Percentiles rank a stretch among this genome's conserved stretches.
phyloP scores from a whole-genome alignment of 2,113 vertebrate genomes.

The Oceanodroma tethys region DNA sequence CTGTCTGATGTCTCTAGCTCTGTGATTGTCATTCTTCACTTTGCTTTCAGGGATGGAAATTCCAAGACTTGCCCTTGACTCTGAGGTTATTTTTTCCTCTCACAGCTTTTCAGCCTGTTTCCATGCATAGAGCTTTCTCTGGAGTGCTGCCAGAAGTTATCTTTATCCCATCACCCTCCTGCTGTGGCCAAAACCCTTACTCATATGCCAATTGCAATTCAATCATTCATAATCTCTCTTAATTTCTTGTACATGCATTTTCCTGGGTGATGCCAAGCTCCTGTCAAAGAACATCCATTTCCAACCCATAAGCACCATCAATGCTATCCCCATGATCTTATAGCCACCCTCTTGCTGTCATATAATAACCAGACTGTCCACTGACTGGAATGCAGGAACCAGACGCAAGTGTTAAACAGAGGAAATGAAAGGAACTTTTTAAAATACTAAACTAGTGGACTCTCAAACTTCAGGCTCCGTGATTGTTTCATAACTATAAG shows the following conservation, averaged over 20 bases:
- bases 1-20: not conserved
- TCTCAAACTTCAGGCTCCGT: not conserved
- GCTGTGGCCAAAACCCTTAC: conserved; percentile 36
- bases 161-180: conserved; percentile 40
- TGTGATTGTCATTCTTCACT: not conserved
- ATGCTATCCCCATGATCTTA: not conserved
- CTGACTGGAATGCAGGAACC: not conserved
- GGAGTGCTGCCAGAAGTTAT: conserved; percentile 44
- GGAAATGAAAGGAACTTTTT: not conserved
- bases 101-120: conserved; percentile 5
- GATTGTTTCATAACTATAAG: not conserved
- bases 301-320: not conserved
- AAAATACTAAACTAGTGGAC: not conserved
- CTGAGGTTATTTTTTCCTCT: conserved; percentile 6
- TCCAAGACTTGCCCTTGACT: conserved; percentile 41
- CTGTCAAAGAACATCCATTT: not conserved
- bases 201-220: conserved; percentile 3
- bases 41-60: conserved; percentile 7
- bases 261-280: not conserved
- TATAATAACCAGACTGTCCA: not conserved
- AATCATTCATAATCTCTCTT: conserved; percentile 1
- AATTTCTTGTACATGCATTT: not conserved
- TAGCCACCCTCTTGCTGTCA: not conserved
- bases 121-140: not conserved
- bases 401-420: not conserved